phyloP scores from a whole-genome alignment of 2,888 invertebrate genomes.

The Anodontia alba region DNA sequence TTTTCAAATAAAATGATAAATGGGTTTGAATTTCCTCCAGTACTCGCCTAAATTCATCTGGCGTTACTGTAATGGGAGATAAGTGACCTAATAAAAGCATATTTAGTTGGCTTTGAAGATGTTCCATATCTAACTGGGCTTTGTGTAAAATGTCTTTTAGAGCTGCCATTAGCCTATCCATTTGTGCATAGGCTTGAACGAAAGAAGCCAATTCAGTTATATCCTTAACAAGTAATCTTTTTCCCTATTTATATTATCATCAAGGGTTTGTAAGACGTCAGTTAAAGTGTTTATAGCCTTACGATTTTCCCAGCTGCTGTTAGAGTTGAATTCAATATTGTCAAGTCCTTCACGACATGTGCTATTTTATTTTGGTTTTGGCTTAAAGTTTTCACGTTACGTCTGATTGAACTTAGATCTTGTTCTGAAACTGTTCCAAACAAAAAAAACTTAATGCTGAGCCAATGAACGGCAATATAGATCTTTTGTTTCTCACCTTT shows the following conservation, averaged over 20 bases:
- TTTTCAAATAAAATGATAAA: conserved; percentile 15
- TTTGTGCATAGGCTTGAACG: conserved; percentile 20
- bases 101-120: conserved; percentile 25
- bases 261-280: conserved; percentile 12
- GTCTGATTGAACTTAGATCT: conserved; percentile 27
- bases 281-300: conserved; percentile 13
- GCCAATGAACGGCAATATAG: no score
- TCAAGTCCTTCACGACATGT: conserved; percentile 30
- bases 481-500: conserved; percentile 1
- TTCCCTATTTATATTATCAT: neutral
- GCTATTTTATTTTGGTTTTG: conserved; percentile 32
- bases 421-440: conserved; percentile 37
- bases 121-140: no score
- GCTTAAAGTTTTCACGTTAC: conserved; percentile 19
- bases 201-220: conserved; percentile 16
- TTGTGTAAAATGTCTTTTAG: no score
- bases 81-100: conserved; percentile 24
- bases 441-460: conserved; percentile 23
- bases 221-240: conserved; percentile 4
- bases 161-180: neutral
- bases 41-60: conserved; percentile 17
- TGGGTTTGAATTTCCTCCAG: no score
- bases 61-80: conserved; percentile 18
- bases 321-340: conserved; percentile 29
- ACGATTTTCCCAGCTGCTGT: conserved; percentile 24